Evolutionary conservation across 2,113 vertebrate species (phyloP).

Genomic region (Cynocephalus volans): DNA sequence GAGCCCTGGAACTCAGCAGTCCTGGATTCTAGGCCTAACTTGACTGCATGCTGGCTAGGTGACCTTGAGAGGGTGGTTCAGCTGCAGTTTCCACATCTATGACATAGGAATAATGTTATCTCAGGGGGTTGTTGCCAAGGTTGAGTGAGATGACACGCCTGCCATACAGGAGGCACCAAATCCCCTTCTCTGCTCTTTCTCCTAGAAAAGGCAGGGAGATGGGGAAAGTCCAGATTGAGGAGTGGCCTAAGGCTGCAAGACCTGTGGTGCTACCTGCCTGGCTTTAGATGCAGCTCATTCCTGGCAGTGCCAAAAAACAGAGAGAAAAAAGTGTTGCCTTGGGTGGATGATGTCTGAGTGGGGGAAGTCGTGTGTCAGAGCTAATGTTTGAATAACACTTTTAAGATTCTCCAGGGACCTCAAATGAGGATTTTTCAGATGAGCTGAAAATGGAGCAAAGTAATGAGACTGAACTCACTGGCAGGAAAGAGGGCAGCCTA

Average conservation of each 20-base stretch:
- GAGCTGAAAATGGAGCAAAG: slow-evolving; percentile 69
- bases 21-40: background rate
- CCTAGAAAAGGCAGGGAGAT: background rate
- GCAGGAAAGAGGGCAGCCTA: slow-evolving; percentile 61
- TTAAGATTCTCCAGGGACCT: slow-evolving; percentile 77
- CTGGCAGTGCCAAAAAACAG: background rate
- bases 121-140: background rate
- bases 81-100: background rate
- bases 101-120: background rate
- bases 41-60: background rate
- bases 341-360: slow-evolving; percentile 46
- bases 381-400: slow-evolving; percentile 76
- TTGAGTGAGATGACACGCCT: background rate
- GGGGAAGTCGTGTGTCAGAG: slow-evolving; percentile 59
- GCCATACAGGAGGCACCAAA: background rate
- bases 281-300: background rate
- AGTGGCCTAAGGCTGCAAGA: background rate
- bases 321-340: background rate
- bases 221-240: background rate
- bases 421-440: slow-evolving; percentile 71
- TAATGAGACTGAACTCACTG: slow-evolving; percentile 69
- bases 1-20: background rate
- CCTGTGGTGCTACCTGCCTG: background rate
- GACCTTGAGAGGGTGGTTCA: background rate
- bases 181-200: background rate